phyloP scores from a whole-genome alignment of 92 coral and sea anemone genomes.

The Paragorgia papillata region DNA sequence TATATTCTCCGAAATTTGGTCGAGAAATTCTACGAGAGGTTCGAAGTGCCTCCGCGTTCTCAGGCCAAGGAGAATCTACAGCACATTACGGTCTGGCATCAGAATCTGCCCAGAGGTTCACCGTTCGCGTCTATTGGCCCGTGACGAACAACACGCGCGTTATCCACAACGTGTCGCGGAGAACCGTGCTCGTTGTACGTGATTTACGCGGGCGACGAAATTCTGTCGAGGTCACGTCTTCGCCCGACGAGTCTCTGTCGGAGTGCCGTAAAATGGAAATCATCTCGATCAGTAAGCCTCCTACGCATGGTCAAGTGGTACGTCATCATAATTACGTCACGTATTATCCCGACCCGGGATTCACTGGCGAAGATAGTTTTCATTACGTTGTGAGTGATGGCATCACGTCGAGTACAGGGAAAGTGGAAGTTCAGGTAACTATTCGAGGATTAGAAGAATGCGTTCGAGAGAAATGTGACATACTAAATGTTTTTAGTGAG shows the following conservation, averaged over 20 bases:
- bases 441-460: no score
- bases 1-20: conserved; percentile 76
- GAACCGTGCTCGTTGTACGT: conserved; percentile 75
- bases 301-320: conserved; percentile 81
- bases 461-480: no score
- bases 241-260: conserved; percentile 75
- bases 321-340: conserved; percentile 91
- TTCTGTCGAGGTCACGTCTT: conserved; percentile 81
- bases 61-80: conserved; percentile 82
- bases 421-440: conserved; percentile 86
- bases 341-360: conserved; percentile 82
- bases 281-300: conserved; percentile 74
- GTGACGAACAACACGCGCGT: conserved; percentile 93
- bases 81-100: conserved; percentile 89
- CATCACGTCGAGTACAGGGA: conserved; percentile 71
- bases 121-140: conserved; percentile 90
- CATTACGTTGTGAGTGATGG: conserved; percentile 87
- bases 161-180: conserved; percentile 79
- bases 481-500: no score
- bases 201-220: conserved; percentile 78
- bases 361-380: conserved; percentile 87
- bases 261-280: conserved; percentile 76
- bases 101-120: conserved; percentile 77
- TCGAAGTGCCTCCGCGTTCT: conserved; percentile 74
- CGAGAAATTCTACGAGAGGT: conserved; percentile 78